Evolutionary conservation across 2,888 invertebrate species (phyloP).

Genomic region (Antheraea yamamai): DNA sequence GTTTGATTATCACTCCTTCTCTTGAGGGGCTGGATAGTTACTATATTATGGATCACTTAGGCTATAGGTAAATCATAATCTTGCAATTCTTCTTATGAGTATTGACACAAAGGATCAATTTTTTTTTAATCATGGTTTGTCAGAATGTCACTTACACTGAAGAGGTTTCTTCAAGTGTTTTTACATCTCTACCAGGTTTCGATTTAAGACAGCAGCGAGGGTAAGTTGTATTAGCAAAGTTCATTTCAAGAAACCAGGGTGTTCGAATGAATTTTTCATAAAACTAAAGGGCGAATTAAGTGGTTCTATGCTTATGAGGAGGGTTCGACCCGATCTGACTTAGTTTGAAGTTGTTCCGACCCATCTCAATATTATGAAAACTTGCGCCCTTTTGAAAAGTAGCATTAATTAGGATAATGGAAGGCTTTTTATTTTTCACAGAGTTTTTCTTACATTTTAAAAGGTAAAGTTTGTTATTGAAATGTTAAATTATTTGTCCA

Average conservation of each 20-base stretch:
- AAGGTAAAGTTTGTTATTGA: neutral
- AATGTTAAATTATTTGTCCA: neutral
- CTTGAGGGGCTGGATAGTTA: neutral
- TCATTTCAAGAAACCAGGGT: constrained; percentile 34
- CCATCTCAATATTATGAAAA: neutral
- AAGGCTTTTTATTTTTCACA: neutral
- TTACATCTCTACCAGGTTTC: constrained; percentile 10
- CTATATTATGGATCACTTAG: neutral
- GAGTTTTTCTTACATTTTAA: neutral
- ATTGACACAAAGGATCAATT: neutral
- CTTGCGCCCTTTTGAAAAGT: neutral
- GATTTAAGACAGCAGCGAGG: constrained; percentile 11
- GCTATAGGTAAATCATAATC: neutral
- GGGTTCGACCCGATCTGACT: constrained; percentile 23
- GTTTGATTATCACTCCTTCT: neutral
- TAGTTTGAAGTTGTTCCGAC: neutral
- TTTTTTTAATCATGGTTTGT: neutral
- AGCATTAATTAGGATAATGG: constrained; percentile 8
- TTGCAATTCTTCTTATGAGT: neutral
- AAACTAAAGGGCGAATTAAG: constrained; percentile 47
- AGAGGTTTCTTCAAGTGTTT: neutral
- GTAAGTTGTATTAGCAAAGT: constrained; percentile 37
- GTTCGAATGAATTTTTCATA: constrained; percentile 46
- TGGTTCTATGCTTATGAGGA: constrained; percentile 37
- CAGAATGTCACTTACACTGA: neutral